Conservation (phyloP, 2,888 invertebrate genomes). For the Stenodera caucasica region DNA sequence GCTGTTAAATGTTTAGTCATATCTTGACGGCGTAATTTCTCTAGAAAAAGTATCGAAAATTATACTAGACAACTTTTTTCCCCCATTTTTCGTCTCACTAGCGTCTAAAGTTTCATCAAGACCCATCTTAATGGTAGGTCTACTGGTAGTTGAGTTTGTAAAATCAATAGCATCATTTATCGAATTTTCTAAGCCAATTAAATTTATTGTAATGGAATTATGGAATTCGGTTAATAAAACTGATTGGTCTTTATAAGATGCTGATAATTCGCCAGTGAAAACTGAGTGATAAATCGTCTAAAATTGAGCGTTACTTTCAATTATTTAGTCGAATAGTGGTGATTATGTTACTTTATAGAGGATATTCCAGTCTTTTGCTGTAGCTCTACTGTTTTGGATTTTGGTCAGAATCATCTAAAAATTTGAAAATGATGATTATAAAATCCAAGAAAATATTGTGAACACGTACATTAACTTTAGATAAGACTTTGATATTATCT, state of each 20-base stretch:
- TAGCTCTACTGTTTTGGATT: slow-evolving; percentile 66
- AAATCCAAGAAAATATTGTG: background rate
- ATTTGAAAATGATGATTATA: slow-evolving; percentile 6
- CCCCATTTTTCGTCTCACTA: no score
- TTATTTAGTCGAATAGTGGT: slow-evolving; percentile 11
- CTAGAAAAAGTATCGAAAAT: slow-evolving; percentile 51
- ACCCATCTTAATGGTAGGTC: slow-evolving; percentile 74
- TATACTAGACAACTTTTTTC: no score
- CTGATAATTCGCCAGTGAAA: slow-evolving; percentile 67
- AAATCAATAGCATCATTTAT: slow-evolving; percentile 76
- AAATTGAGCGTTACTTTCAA: slow-evolving; percentile 33
- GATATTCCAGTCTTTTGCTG: slow-evolving; percentile 69
- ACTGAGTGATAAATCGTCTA: slow-evolving; percentile 72
- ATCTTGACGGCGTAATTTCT: slow-evolving; percentile 68
- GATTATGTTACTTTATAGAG: slow-evolving; percentile 67
- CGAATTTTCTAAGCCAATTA: slow-evolving; percentile 65
- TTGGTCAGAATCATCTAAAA: slow-evolving; percentile 65
- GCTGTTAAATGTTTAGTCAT: slow-evolving; percentile 73
- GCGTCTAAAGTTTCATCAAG: slow-evolving; percentile 76
- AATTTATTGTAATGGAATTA: slow-evolving; percentile 58
- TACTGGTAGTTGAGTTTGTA: slow-evolving; percentile 61
- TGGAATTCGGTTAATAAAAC: slow-evolving; percentile 60
- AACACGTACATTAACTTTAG: slow-evolving; percentile 63
- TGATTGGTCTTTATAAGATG: slow-evolving; percentile 56
- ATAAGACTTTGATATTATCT: slow-evolving; percentile 64